A percentile compares a stretch with the other conserved stretches of the same genome.
Evolutionary conservation across 2,113 vertebrate genomes (phyloP).

Genomic region (Silurus glanis): DNA sequence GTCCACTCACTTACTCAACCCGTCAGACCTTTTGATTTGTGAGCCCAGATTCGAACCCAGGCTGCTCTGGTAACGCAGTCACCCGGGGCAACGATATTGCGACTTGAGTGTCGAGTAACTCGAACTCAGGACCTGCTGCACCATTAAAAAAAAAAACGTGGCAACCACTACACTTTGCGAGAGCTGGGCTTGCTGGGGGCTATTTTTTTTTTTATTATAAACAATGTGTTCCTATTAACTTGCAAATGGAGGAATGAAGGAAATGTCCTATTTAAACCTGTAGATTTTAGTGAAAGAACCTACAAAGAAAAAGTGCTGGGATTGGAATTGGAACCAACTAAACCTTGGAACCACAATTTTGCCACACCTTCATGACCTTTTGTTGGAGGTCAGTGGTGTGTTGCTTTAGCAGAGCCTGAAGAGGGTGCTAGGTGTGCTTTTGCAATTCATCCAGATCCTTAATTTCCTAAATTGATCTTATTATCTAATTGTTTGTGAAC

Average conservation of each 20-base stretch:
- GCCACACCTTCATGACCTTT: not conserved
- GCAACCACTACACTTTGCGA: not conserved
- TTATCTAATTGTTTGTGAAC: no score
- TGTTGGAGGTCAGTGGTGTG: not conserved
- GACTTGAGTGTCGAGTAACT: no score
- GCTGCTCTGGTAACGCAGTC: no score
- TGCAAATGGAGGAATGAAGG: not conserved
- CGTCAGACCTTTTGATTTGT: not conserved
- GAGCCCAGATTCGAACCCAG: not conserved
- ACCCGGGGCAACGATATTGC: no score
- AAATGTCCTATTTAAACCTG: not conserved
- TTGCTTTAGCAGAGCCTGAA: not conserved
- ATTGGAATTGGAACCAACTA: not conserved
- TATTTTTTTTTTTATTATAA: not conserved
- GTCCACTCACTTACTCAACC: not conserved
- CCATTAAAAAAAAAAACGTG: no score
- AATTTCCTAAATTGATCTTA: not conserved
- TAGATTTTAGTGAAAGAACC: not conserved
- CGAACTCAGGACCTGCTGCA: not conserved
- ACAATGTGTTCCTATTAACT: not conserved
- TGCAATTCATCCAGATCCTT: not conserved
- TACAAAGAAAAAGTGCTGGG: not conserved
- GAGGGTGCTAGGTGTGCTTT: not conserved
- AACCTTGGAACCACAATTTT: not conserved
- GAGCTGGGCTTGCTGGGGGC: not conserved